Conservation (phyloP, 2,113 vertebrate genomes). For the Larimichthys crocea region DNA sequence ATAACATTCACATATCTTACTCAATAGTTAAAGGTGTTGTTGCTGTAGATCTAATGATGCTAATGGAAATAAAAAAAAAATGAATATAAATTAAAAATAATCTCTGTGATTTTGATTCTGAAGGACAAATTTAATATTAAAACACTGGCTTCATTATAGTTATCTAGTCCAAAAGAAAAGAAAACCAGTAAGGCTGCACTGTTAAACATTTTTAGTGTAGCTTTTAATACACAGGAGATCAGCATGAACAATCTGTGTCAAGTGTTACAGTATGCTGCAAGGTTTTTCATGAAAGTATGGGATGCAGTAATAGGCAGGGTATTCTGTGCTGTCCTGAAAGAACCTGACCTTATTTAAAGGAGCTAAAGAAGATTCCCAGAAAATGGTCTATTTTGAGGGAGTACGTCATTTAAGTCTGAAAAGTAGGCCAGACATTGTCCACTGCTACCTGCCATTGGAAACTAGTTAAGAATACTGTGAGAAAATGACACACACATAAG, state of each 20-base stretch:
- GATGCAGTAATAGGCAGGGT: slow-evolving; percentile 14
- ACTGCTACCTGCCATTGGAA: slow-evolving; percentile 32
- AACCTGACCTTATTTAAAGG: slow-evolving; percentile 62
- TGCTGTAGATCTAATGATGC: not conserved
- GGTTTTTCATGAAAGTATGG: slow-evolving; percentile 3
- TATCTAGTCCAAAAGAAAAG: not conserved
- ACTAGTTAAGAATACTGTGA: not conserved
- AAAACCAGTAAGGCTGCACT: not conserved
- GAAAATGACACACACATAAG: not conserved
- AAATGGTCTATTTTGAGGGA: slow-evolving; percentile 68
- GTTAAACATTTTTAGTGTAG: not conserved
- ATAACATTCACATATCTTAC: not conserved
- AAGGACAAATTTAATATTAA: not conserved
- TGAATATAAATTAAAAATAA: too few species aligned
- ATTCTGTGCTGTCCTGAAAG: slow-evolving; percentile 51
- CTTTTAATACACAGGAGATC: not conserved
- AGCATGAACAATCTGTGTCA: not conserved
- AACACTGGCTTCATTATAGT: not conserved
- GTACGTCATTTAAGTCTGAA: slow-evolving; percentile 41
- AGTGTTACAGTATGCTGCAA: slow-evolving; percentile 2
- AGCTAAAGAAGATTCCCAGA: slow-evolving; percentile 59
- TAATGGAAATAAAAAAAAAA: not conserved
- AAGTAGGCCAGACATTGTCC: slow-evolving; percentile 63
- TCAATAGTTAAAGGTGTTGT: not conserved
- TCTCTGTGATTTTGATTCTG: too few species aligned